Evolutionary conservation across 2,888 invertebrate genomes (phyloP).

Genomic region (Coelopa pilipes): DNA sequence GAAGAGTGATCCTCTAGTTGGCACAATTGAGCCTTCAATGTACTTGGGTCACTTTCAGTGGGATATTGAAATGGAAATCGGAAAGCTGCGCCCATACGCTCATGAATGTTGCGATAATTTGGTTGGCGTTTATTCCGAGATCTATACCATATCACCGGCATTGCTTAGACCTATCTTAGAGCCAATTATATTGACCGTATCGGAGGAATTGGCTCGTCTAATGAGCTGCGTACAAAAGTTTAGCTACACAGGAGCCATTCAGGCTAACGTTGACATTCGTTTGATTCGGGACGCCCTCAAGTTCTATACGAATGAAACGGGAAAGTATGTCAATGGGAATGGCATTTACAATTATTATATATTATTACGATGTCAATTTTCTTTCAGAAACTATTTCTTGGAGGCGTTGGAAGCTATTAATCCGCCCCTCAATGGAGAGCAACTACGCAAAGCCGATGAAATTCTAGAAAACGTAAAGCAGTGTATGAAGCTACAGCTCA

Average conservation of each 20-base stretch:
- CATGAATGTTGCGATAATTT: constrained; percentile 88
- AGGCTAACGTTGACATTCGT: constrained; percentile 82
- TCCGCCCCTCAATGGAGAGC: constrained; percentile 74
- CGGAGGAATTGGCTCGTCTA: constrained; percentile 90
- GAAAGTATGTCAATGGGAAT: constrained; percentile 69
- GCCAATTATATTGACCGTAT: constrained; percentile 89
- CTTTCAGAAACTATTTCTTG: constrained; percentile 76
- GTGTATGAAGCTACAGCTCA: constrained; percentile 76
- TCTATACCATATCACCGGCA: constrained; percentile 76
- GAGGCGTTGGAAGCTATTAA: constrained; percentile 82
- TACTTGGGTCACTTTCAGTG: constrained; percentile 90
- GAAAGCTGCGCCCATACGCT: constrained; percentile 86
- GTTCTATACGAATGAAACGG: constrained; percentile 74
- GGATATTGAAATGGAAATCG: constrained; percentile 79
- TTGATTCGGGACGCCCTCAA: constrained; percentile 75
- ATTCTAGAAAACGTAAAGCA: constrained; percentile 73
- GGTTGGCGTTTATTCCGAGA: constrained; percentile 69
- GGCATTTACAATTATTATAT: background rate
- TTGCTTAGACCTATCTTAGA: constrained; percentile 79
- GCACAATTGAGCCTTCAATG: constrained; percentile 97
- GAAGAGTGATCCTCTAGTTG: constrained; percentile 93
- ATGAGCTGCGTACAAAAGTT: constrained; percentile 82
- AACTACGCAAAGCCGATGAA: constrained; percentile 73
- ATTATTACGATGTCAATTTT: background rate
- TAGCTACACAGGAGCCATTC: constrained; percentile 77